Conservation (phyloP, 2,888 invertebrate species). For the Sisyra nigra region DNA sequence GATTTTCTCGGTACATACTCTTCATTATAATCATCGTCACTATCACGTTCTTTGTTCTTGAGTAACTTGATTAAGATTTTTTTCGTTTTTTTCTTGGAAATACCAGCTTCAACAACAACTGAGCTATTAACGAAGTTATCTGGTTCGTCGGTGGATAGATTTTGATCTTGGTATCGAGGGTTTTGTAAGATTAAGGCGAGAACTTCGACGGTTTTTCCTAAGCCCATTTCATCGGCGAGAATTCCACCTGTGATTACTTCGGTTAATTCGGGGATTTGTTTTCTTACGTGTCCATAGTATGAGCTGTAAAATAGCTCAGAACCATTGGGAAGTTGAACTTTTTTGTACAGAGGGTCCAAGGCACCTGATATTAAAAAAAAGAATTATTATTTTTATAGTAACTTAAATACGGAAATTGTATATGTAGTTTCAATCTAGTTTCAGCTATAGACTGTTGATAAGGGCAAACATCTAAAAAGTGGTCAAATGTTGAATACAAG, state of each 20-base stretch:
- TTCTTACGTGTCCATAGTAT: slow-evolving; percentile 27
- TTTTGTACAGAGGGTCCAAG: slow-evolving; percentile 14
- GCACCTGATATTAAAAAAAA: background rate
- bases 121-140: background rate
- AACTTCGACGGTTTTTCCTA: slow-evolving; percentile 67
- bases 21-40: background rate
- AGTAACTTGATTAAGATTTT: background rate
- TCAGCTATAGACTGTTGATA: no score
- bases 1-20: background rate
- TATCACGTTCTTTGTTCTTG: background rate
- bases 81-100: background rate
- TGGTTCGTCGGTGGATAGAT: background rate
- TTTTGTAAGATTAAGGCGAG: slow-evolving; percentile 45
- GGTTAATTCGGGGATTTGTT: slow-evolving; percentile 22
- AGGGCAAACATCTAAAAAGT: no score
- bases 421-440: no score
- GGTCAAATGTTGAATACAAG: no score
- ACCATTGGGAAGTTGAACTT: background rate
- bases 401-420: no score
- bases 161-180: slow-evolving; percentile 18
- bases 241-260: slow-evolving; percentile 45
- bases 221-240: slow-evolving; percentile 67
- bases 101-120: background rate
- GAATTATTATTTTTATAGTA: background rate
- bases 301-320: slow-evolving; percentile 24